Evolutionary conservation across 2,888 invertebrate species (phyloP), one percentile per base, ranked within the genome.

Genomic region (Embidobia sp.): DNA sequence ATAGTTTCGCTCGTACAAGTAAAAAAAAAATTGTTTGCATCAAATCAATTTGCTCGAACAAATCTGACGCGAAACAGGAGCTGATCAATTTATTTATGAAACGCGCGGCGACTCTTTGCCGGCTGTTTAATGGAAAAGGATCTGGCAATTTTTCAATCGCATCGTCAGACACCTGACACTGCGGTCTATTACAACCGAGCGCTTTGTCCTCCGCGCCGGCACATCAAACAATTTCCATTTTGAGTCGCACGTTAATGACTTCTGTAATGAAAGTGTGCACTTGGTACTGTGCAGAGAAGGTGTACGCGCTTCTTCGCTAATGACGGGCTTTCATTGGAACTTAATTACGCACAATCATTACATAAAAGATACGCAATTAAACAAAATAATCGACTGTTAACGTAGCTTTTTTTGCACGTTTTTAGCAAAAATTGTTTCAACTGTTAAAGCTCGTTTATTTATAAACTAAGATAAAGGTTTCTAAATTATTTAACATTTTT

Each of bases 211-310:
- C 59, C 15, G 46, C 49, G 44, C 55, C 66, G 35, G 44, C 44
- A 11, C 66, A 53, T 66, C 66, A 46, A 42, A 53, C 70, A 61
- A 70, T 70, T 61, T 70, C 70, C 70, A 59, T 61, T 70, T 49
- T 40, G 51, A 70, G 70, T 44, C 49, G 42, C 19, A 46, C 69
- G 69, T 49, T 69, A 69, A 69, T 69, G 61, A 59, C 51, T 70
- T 44, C 61, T 70, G 61, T 70, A 70, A 70, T 70, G 59, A 59
- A 61, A 70, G 70, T 51, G 40, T 51, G 29, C 29, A 26, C 46
- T 33, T 19, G 18, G 35, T 16, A 53, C 35, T 33, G 7, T n/a
- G 15, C 7, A 51, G 42, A 18, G 27, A 44, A 64, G 42, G 19
- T 15, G 10, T n/a, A n/a, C 19, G 55, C 49, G 40, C 31, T 59